phyloP scores from a whole-genome alignment of 2,888 invertebrate species.

The Agrotis ipsilon region DNA sequence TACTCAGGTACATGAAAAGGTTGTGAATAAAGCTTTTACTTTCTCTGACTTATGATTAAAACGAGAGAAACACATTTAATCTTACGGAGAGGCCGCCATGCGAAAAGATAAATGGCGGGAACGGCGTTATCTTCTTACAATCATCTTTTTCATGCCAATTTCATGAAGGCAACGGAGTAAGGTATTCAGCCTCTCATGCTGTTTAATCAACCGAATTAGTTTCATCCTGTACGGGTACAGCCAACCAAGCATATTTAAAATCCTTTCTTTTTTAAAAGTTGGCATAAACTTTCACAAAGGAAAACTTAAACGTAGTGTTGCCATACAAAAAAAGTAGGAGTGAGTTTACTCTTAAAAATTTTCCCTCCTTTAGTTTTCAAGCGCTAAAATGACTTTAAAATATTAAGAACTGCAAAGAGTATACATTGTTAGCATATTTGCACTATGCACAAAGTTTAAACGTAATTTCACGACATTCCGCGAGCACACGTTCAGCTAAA shows the following conservation, averaged over 20 bases:
- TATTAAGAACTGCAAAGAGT: slow-evolving; percentile 23
- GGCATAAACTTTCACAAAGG: neutral
- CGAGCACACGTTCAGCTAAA: slow-evolving; percentile 6
- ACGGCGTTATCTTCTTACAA: slow-evolving; percentile 65
- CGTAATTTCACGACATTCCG: slow-evolving; percentile 12
- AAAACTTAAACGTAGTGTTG: slow-evolving; percentile 9
- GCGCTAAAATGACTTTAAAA: slow-evolving; percentile 40
- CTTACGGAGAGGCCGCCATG: slow-evolving; percentile 63
- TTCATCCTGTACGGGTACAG: slow-evolving; percentile 32
- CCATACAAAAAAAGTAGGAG: slow-evolving; percentile 11
- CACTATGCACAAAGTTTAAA: slow-evolving; percentile 3
- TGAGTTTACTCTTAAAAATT: slow-evolving; percentile 13
- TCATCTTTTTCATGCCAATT: slow-evolving; percentile 71
- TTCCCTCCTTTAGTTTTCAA: slow-evolving; percentile 19
- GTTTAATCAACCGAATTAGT: slow-evolving; percentile 75
- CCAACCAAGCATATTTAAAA: slow-evolving; percentile 24
- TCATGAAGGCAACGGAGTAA: slow-evolving; percentile 66
- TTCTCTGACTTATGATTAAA: slow-evolving; percentile 60
- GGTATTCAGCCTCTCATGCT: slow-evolving; percentile 67
- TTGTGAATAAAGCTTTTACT: slow-evolving; percentile 54
- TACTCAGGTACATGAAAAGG: slow-evolving; percentile 37
- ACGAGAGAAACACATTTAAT: slow-evolving; percentile 62
- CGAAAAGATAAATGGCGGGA: slow-evolving; percentile 66
- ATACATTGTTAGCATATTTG: slow-evolving; percentile 11
- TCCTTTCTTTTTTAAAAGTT: slow-evolving; percentile 3